Conservation (phyloP, 64 coral and sea anemone species). For the Montipora sp. region DNA sequence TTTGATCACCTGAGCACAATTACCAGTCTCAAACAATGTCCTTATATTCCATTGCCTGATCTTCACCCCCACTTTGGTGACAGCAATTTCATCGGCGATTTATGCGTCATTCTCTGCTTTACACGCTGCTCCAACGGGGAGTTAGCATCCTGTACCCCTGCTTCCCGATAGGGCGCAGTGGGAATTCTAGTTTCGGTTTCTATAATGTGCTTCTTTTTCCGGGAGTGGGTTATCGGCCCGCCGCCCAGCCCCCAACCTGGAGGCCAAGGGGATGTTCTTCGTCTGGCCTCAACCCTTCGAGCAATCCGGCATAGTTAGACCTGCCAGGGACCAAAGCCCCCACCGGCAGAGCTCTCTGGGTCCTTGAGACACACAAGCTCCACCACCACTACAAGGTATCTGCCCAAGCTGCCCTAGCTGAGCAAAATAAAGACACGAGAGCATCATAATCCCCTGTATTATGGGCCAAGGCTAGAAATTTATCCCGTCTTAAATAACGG, state of each 20-base stretch:
- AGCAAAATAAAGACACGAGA: too few species aligned
- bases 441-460: too few species aligned
- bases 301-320: too few species aligned
- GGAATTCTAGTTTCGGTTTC: not conserved
- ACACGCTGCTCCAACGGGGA: not conserved
- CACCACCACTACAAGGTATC: not conserved
- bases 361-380: not conserved
- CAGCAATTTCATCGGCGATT: too few species aligned
- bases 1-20: conserved; percentile 18
- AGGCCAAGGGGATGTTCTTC: too few species aligned
- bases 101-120: not conserved
- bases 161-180: not conserved
- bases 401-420: not conserved
- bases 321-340: not conserved
- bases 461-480: too few species aligned
- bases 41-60: conserved; percentile 24
- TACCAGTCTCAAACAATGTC: not conserved
- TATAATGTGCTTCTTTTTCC: not conserved
- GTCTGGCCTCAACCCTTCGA: too few species aligned
- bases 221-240: too few species aligned
- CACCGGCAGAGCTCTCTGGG: not conserved
- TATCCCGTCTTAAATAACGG: too few species aligned
- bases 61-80: not conserved
- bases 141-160: not conserved
- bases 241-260: too few species aligned